Evolutionary conservation across 2,888 invertebrate genomes (phyloP).

Genomic region (Aphidoletes aphidimyza): DNA sequence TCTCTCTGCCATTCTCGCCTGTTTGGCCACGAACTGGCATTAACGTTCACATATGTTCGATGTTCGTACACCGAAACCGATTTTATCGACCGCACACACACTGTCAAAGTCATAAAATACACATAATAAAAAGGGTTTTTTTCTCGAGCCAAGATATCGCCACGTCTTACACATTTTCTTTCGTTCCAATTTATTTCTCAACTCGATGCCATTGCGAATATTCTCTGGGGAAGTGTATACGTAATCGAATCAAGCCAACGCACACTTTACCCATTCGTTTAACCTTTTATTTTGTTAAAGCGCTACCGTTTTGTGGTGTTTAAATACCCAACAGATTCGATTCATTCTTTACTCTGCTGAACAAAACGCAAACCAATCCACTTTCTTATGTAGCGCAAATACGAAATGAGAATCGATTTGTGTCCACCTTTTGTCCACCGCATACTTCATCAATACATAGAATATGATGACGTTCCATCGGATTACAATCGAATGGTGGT

Average conservation of each 20-base stretch:
- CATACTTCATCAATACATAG: background rate
- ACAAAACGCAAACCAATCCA: too few relatives aligned
- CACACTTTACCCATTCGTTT: slow-evolving; percentile 38
- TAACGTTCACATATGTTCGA: background rate
- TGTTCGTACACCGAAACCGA: background rate
- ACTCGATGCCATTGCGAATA: background rate
- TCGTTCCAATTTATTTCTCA: background rate
- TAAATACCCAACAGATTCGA: background rate
- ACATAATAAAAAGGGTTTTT: slow-evolving; percentile 41
- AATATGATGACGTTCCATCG: background rate
- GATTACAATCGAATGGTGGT: too few relatives aligned
- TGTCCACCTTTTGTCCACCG: slow-evolving; percentile 28
- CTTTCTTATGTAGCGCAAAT: slow-evolving; percentile 25
- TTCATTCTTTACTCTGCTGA: too few relatives aligned
- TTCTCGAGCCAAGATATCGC: background rate
- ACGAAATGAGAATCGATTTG: slow-evolving; percentile 20
- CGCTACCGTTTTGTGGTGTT: background rate
- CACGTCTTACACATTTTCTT: too few relatives aligned
- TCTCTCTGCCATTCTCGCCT: too few relatives aligned
- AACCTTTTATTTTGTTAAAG: slow-evolving; percentile 24
- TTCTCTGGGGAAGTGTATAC: background rate
- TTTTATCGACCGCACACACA: slow-evolving; percentile 46
- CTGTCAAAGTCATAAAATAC: slow-evolving; percentile 26
- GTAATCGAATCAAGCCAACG: slow-evolving; percentile 26
- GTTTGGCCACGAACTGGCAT: too few relatives aligned